Evolutionary conservation across 2,113 vertebrate genomes (phyloP).

Genomic region (Cyphomyrus discorhynchus): DNA sequence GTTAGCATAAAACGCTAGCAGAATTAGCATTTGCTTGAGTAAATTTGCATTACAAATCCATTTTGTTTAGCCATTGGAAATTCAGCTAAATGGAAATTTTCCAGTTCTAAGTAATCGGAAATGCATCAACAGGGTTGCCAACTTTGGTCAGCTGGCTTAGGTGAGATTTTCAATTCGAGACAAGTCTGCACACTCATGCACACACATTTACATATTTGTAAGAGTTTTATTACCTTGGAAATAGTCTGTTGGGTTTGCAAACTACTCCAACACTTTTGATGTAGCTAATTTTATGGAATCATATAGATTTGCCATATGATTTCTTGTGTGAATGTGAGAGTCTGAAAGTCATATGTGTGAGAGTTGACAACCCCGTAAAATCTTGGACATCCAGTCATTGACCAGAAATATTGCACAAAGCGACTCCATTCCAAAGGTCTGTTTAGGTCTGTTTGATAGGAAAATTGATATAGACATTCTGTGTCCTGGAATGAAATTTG

Average conservation of each 20-base stretch:
- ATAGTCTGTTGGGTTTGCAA: not conserved
- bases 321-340: not conserved
- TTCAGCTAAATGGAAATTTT: not conserved
- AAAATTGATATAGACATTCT: not conserved
- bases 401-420: not conserved
- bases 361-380: not conserved
- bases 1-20: not conserved
- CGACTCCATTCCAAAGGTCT: not conserved
- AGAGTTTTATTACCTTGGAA: not conserved
- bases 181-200: not conserved
- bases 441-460: not conserved
- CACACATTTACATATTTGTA: not conserved
- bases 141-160: not conserved
- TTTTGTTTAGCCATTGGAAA: not conserved
- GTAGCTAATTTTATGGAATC: not conserved
- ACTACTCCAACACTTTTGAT: not conserved
- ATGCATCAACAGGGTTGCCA: not conserved
- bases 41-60: not conserved
- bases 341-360: not conserved
- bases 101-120: not conserved
- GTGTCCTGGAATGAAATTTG: not conserved
- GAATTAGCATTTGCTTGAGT: not conserved
- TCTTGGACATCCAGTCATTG: not conserved
- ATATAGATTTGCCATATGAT: not conserved
- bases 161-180: not conserved